phyloP scores from a whole-genome alignment of 2,888 invertebrate genomes.

The Andricus curvator region DNA sequence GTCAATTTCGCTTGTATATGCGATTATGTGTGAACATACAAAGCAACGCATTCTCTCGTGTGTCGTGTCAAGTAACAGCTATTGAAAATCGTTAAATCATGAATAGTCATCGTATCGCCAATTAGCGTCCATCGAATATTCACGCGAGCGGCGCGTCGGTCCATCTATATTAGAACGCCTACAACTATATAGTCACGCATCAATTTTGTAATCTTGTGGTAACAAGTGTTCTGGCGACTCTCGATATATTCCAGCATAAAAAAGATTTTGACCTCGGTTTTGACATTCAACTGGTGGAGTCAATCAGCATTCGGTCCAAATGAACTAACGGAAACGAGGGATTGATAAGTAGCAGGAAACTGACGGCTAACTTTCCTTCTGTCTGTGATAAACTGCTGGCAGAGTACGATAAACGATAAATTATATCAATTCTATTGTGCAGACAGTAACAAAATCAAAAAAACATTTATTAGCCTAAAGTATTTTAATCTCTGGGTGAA shows the following conservation, averaged over 20 bases:
- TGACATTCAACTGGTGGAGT: neutral
- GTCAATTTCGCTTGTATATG: neutral
- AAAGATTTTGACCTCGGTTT: neutral
- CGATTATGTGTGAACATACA: conserved; percentile 14
- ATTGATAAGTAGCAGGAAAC: conserved; percentile 76
- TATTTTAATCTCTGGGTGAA: too few species aligned
- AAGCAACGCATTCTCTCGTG: conserved; percentile 34
- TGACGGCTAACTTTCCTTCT: conserved; percentile 69
- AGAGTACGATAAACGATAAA: conserved; percentile 6
- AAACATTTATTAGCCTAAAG: neutral
- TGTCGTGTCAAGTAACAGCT: conserved; percentile 67
- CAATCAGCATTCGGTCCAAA: conserved; percentile 42
- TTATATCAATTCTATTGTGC: conserved; percentile 36
- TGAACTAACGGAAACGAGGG: conserved; percentile 69
- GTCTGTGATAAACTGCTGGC: conserved; percentile 56
- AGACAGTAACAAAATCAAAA: neutral
- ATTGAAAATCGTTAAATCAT: conserved; percentile 76
- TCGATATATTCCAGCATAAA: neutral
- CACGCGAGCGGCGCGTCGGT: conserved; percentile 59
- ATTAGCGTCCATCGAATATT: conserved; percentile 74
- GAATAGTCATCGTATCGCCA: conserved; percentile 76
- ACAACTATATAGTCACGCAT: conserved; percentile 55
- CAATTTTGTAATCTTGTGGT: neutral
- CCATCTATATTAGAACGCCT: conserved; percentile 61
- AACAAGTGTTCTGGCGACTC: neutral